Evolutionary conservation across 2,113 vertebrate genomes (phyloP).

Genomic region (Hydropotes inermis): DNA sequence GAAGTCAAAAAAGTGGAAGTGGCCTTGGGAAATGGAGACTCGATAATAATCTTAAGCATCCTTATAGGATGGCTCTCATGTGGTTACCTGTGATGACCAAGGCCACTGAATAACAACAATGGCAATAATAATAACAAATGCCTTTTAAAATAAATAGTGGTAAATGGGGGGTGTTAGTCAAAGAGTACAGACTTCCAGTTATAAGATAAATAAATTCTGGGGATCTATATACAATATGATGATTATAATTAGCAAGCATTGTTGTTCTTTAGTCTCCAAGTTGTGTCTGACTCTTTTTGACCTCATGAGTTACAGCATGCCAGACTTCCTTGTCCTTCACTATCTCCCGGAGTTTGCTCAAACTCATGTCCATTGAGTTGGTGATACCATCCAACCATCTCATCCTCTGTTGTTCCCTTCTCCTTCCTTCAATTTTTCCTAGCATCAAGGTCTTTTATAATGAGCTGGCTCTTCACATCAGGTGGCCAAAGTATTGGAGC

Average conservation of each 20-base stretch:
- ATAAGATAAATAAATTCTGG: neutral
- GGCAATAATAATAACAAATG: neutral
- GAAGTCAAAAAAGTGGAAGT: neutral
- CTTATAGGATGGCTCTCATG: neutral
- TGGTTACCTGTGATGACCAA: neutral
- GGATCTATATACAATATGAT: neutral
- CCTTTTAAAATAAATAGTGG: neutral
- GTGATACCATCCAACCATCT: neutral
- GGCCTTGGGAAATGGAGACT: neutral
- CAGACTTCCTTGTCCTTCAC: neutral
- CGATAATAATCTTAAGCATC: neutral
- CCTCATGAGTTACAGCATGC: neutral
- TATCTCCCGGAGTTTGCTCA: neutral
- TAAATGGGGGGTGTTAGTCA: neutral
- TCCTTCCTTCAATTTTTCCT: neutral
- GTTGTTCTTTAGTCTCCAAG: neutral
- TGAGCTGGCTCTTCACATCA: neutral
- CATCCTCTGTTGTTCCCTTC: neutral
- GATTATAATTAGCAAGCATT: neutral
- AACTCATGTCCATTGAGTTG: neutral
- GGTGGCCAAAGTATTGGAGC: neutral
- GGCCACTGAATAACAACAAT: neutral
- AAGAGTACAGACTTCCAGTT: neutral
- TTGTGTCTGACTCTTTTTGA: neutral
- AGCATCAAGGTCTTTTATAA: neutral